A percentile compares a stretch with the other conserved stretches of the same genome.
Conservation (phyloP, 2,113 vertebrate species). For the Pithys albifrons region DNA sequence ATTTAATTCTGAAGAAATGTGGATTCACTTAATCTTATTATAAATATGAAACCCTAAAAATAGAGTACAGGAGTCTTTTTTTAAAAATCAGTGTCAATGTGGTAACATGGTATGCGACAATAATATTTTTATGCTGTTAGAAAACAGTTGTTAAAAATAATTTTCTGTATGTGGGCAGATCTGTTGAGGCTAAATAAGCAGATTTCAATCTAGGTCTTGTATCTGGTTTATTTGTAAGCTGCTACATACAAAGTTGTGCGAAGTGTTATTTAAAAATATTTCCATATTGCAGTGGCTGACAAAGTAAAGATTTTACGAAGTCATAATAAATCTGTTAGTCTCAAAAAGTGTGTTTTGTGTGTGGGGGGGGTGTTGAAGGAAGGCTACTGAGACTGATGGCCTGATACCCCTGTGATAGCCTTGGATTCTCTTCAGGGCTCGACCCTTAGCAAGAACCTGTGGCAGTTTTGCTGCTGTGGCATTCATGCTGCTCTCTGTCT, state of each 20-base stretch:
- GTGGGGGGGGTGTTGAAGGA: not conserved
- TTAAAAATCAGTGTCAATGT: not conserved
- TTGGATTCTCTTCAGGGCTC: not conserved
- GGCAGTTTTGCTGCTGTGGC: not conserved
- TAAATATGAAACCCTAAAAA: not conserved
- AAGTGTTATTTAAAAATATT: not conserved
- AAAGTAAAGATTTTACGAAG: not conserved
- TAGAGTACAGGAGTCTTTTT: not conserved
- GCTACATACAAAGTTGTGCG: not conserved
- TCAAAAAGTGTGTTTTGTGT: not conserved
- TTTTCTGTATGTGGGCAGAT: not conserved
- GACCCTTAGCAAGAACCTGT: not conserved
- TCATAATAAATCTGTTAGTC: not conserved
- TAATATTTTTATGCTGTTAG: not conserved
- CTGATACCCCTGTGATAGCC: not conserved
- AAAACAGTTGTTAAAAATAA: not conserved
- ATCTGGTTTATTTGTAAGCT: not conserved
- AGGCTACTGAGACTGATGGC: not conserved
- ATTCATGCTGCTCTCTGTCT: not conserved
- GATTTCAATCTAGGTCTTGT: not conserved
- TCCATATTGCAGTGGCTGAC: not conserved
- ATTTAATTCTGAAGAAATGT: not conserved
- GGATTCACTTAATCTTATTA: not conserved
- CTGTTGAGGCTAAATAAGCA: not conserved
- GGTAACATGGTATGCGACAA: not conserved